A percentile compares a stretch with the other conserved stretches of the same genome.
Evolutionary conservation across 1,140 invertebrate species (phyloP).

Genomic region (Acyrthosiphon pisum): DNA sequence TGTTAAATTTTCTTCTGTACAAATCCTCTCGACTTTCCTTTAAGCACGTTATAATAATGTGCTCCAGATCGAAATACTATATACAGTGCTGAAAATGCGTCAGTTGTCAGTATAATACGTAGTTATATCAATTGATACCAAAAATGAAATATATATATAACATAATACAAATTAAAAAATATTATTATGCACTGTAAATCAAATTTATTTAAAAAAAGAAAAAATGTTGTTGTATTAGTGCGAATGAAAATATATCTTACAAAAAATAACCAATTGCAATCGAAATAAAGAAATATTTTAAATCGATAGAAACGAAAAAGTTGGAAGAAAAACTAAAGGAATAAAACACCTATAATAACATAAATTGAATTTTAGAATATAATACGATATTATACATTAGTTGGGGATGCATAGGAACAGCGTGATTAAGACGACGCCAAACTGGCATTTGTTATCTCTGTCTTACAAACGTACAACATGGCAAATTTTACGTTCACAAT

Average conservation of each 20-base stretch:
- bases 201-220: too few species aligned
- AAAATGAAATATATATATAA: background rate
- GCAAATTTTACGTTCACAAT: too few species aligned
- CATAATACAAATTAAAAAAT: background rate
- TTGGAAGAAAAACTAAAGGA: background rate
- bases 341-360: background rate
- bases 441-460: too few species aligned
- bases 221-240: too few species aligned
- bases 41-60: background rate
- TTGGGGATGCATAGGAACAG: background rate
- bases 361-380: background rate
- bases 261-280: background rate
- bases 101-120: background rate
- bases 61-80: background rate
- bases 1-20: background rate
- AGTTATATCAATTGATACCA: background rate
- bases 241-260: background rate
- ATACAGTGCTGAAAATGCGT: background rate
- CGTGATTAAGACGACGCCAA: background rate
- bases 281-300: background rate
- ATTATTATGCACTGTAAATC: too few species aligned
- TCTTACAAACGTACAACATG: too few species aligned
- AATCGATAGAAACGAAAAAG: background rate
- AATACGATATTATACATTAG: background rate
- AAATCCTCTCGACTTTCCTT: background rate